Evolutionary conservation across 1,140 invertebrate species (phyloP).

Genomic region (Colletes latitarsis): DNA sequence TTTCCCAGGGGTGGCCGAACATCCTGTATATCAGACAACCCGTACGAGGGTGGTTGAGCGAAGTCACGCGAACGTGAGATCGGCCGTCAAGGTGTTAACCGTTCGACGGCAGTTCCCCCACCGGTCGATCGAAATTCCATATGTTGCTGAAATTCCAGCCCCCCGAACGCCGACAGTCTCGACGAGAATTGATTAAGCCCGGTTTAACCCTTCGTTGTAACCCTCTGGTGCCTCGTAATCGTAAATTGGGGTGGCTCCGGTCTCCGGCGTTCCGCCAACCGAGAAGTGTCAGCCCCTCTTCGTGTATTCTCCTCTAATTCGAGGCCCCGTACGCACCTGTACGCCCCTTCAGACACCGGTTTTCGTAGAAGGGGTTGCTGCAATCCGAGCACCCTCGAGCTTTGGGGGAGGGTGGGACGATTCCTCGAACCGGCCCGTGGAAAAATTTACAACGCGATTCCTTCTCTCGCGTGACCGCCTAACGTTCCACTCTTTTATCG

Average conservation of each 20-base stretch:
- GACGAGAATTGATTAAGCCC: conserved; percentile 66
- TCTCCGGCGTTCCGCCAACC: conserved; percentile 20
- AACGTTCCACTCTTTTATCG: conserved; percentile 27
- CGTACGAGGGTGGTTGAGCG: too few relatives aligned
- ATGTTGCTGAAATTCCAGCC: conserved; percentile 2
- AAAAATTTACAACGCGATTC: conserved; percentile 17
- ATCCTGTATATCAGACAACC: too few relatives aligned
- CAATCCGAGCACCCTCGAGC: not conserved
- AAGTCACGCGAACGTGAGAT: too few relatives aligned
- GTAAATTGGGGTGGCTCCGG: conserved; percentile 60
- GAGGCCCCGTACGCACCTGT: not conserved
- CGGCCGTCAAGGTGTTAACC: too few relatives aligned
- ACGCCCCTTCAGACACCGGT: conserved; percentile 9
- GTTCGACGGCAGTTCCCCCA: too few relatives aligned
- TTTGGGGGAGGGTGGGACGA: not conserved
- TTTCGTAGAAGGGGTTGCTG: not conserved
- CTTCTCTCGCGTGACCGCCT: conserved; percentile 26
- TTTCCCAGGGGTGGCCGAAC: too few relatives aligned
- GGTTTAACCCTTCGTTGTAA: conserved; percentile 64
- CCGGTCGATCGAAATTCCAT: not conserved
- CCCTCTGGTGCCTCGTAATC: conserved; percentile 64
- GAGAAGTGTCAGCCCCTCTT: conserved; percentile 35
- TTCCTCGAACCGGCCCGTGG: not conserved
- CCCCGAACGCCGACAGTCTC: conserved; percentile 35
- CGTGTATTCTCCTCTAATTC: conserved; percentile 36